Base-by-base conservation (phyloP, 1,140 invertebrate species). In the Panagrolaimus sp. region DNA sequence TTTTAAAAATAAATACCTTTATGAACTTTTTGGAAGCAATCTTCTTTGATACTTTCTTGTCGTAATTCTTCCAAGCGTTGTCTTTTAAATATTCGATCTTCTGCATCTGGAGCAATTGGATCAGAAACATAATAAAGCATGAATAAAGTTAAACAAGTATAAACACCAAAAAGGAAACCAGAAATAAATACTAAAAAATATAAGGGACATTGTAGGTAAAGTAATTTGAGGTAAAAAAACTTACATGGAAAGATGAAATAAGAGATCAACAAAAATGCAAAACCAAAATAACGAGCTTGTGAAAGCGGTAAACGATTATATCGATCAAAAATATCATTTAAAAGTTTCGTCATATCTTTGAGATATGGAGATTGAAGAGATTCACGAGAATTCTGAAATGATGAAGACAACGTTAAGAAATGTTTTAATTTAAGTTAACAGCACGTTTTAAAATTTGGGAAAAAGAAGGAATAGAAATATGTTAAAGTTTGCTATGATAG, bases 111-210 rank as follows among this genome's bases (percentile, higher is more conserved):
- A 1, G 15, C 52, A 58, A 26, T 74, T 6, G 80, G 77, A 43
- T 81, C 80, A 43, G 80, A 81, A 6, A 81, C 79, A 67, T 79
- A 81, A 43, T 76, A 58, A 70, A 73, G 81, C 1, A 81, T 65
- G 58, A 81, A 81, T 9, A 71, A 45, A 44, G 76, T 63, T 28
- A 76, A 38, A 7, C 78, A 76, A 10, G 78, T 45, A 67, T 81
- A 81, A 12, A 82, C 43, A 17, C 79, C 79, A 73, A 73, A 78
- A 10, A 80, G 44, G 24, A 81, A 14, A 17, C 79, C 79, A 15
- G 73, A 68, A 8, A 80, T 24, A 52, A 81, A 81, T 7, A 69
- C 76, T 79, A 45, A 76, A 77, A 72, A 66, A 47, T 1, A 12
- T 48, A 15, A 4, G 1, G 14, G 14, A 21, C 12, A 24, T 1